Conservation (phyloP, 2,113 vertebrate genomes). For the Sturnira hondurensis region DNA sequence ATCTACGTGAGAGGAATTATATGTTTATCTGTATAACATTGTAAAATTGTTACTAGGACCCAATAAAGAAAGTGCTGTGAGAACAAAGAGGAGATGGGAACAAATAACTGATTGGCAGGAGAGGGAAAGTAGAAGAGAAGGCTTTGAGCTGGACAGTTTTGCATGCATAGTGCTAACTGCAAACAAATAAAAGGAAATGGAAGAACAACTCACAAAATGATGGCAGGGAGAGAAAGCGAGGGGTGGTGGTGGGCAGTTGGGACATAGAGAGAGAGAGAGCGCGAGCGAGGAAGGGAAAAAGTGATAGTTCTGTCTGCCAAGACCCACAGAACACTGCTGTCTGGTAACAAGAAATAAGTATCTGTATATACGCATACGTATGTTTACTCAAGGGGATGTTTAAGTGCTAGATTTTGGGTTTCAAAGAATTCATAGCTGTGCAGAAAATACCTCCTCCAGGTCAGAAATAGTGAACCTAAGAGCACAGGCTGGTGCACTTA, state of each 20-base stretch:
- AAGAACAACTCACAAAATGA: background rate
- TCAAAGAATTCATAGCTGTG: background rate
- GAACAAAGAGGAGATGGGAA: background rate
- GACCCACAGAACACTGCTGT: background rate
- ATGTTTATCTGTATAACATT: background rate
- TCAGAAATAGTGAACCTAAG: slow-evolving; percentile 64
- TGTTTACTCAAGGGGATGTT: background rate
- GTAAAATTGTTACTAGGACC: background rate
- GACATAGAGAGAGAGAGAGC: background rate
- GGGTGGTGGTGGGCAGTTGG: background rate
- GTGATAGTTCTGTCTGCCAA: background rate
- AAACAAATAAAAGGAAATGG: background rate
- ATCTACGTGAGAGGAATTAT: background rate
- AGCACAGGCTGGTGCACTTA: slow-evolving; percentile 17
- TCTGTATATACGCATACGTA: background rate
- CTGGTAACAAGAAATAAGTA: slow-evolving; percentile 22
- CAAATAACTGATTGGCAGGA: background rate
- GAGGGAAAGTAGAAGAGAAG: background rate
- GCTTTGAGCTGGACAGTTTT: background rate
- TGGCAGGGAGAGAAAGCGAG: background rate
- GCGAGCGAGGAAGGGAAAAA: too few relatives aligned
- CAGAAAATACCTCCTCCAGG: slow-evolving; percentile 56
- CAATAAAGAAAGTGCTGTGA: background rate
- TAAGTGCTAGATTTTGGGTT: slow-evolving; percentile 29
- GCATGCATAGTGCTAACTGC: background rate